A percentile compares a stretch with the other conserved stretches of the same genome.
Evolutionary conservation across 1,140 invertebrate species (phyloP).

Genomic region (Drosophila insularis): DNA sequence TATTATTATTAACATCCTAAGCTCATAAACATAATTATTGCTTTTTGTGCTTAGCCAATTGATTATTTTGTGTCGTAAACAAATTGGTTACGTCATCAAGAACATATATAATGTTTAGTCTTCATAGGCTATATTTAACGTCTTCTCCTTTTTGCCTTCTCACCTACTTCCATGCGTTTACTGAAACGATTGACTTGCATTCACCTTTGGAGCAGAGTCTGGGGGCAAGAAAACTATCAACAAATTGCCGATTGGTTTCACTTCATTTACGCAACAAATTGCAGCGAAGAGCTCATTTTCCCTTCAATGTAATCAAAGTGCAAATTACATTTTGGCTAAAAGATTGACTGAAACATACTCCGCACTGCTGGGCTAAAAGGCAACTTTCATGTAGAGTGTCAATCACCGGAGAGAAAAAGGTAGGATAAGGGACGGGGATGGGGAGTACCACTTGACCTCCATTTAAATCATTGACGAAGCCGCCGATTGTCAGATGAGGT

Average conservation of each 20-base stretch:
- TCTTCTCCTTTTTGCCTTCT: not conserved
- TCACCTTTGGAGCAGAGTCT: slow-evolving; percentile 28
- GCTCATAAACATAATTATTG: no score
- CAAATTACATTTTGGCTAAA: slow-evolving; percentile 75
- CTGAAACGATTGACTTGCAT: not conserved
- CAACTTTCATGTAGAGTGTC: slow-evolving; percentile 65
- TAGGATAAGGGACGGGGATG: not conserved
- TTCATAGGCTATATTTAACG: no score
- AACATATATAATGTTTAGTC: no score
- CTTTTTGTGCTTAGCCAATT: no score
- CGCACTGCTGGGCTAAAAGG: slow-evolving; percentile 5
- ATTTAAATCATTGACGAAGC: slow-evolving; percentile 78
- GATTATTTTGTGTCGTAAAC: no score
- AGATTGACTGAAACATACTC: slow-evolving; percentile 55
- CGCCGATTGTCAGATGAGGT: slow-evolving; percentile 44
- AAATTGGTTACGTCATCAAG: no score
- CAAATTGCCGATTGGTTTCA: slow-evolving; percentile 73
- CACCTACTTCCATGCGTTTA: not conserved
- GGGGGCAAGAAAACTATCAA: slow-evolving; percentile 58
- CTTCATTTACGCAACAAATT: slow-evolving; percentile 74
- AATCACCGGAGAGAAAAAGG: slow-evolving; percentile 38
- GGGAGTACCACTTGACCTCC: slow-evolving; percentile 70
- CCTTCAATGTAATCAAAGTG: slow-evolving; percentile 70
- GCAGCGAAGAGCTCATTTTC: slow-evolving; percentile 69
- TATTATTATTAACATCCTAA: no score